Evolutionary conservation across 1,140 invertebrate species (phyloP), one percentile per base, ranked within the genome.

Genomic region (Agrypnia vestita): DNA sequence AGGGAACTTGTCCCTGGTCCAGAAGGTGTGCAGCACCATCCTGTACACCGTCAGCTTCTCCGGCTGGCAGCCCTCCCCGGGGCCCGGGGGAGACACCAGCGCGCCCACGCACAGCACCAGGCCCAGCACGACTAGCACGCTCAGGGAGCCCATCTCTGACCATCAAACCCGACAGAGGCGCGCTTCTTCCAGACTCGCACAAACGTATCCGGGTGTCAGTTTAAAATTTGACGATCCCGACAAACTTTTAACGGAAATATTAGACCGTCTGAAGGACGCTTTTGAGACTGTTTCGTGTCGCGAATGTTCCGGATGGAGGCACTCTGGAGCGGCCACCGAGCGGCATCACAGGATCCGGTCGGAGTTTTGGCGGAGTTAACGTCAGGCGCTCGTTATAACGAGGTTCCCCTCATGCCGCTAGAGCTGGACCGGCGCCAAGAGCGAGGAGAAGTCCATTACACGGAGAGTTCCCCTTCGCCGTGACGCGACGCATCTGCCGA

Each of bases 1-100:
- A 21, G 96, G 96, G 86, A 97, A 98, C 84, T 93, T 93, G 81
- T 95, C 93, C 73, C 94, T 91, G n/a, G 95, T 95, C 97, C 96
- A 98, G 86, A 95, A 96, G 49, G 95, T 97, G 86, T 96, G 93
- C 85, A 97, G 87, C 43, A 95, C 93, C 86, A 97, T 93, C 86
- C 94, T 93, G 87, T 97, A 98, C 80, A 96, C 92, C 59, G 94
- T 96, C 86, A 98, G 87, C 84, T 90, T 89, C 80, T 89, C 89
- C 79, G 89, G 89, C 64, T 88, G 88, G 73, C 89, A 90, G 7
- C 85, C 78, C 74, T 90, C 88, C 7, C 84, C 75, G 78, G 88
- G 86, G 56, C 81, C 82, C 3, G 84, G 83, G 0, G 79, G 61
- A 12, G 79, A 49, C 6, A 72, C 71, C 61, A 75, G 51, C 11